Percentiles rank a stretch among this genome's conserved stretches.
phyloP scores from a whole-genome alignment of 53 echinoderm and acorn worm genomes.

The Apostichopus leukothele region DNA sequence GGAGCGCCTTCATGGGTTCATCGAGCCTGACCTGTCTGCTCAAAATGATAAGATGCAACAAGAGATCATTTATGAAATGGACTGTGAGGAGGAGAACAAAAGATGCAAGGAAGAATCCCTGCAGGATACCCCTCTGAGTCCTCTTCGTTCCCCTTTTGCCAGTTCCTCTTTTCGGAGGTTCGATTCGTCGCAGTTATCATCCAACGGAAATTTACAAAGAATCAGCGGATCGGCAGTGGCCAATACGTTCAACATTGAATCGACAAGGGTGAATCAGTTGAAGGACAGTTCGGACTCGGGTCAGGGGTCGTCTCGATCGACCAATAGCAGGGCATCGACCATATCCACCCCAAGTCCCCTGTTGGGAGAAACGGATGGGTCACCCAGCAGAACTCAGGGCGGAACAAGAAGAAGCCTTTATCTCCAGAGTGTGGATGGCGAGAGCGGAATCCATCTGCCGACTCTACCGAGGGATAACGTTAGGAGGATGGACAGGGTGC shows the following conservation, averaged over 20 bases:
- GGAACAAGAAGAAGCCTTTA: slow-evolving; percentile 5
- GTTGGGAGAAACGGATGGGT: slow-evolving; percentile 40
- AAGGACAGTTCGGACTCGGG: slow-evolving; percentile 87
- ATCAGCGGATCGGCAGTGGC: background rate
- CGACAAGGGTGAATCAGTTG: slow-evolving; percentile 56
- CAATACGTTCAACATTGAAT: slow-evolving; percentile 65
- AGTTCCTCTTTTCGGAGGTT: background rate
- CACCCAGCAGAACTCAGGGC: slow-evolving; percentile 8
- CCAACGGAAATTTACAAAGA: background rate
- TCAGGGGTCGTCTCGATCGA: slow-evolving; percentile 78
- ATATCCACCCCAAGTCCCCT: slow-evolving; percentile 86
- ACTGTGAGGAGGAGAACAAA: slow-evolving; percentile 48
- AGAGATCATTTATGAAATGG: slow-evolving; percentile 71
- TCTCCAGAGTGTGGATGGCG: slow-evolving; percentile 29
- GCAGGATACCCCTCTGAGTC: background rate
- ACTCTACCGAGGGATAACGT: background rate
- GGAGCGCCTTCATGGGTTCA: slow-evolving; percentile 54
- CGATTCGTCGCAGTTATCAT: background rate
- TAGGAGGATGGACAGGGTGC: background rate
- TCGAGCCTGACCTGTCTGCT: background rate
- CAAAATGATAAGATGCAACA: slow-evolving; percentile 27
- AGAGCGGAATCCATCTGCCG: slow-evolving; percentile 17
- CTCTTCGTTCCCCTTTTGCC: background rate
- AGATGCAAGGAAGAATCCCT: background rate
- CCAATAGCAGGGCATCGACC: slow-evolving; percentile 66